Conservation (phyloP, 2,888 invertebrate species). For the Heliconius erato region DNA sequence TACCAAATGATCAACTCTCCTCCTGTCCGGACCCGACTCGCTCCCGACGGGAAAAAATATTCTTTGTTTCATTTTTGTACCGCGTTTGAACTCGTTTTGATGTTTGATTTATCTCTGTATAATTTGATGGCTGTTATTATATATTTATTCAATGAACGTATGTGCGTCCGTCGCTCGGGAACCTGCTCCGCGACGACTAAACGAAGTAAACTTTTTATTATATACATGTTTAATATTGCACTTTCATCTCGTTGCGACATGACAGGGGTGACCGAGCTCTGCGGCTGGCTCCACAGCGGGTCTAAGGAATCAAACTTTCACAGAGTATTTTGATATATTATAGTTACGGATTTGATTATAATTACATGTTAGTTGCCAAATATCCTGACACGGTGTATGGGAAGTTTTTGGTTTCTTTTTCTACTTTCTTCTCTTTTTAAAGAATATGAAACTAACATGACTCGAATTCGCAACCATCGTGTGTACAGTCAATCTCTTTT, state of each 20-base stretch:
- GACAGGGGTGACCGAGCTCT: not conserved
- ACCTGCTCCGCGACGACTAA: not conserved
- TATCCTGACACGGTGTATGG: too few relatives aligned
- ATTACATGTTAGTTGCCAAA: too few relatives aligned
- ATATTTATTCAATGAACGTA: slow-evolving; percentile 26
- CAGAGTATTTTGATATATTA: not conserved
- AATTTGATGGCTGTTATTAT: slow-evolving; percentile 21
- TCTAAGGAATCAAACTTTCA: not conserved
- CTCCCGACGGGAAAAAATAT: slow-evolving; percentile 36
- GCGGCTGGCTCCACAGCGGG: not conserved
- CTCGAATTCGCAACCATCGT: not conserved
- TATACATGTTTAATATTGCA: not conserved
- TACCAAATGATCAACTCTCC: slow-evolving; percentile 51
- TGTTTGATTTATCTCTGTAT: slow-evolving; percentile 29
- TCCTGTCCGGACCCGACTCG: slow-evolving; percentile 25
- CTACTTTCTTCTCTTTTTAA: not conserved
- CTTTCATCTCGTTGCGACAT: not conserved
- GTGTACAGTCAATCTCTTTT: not conserved
- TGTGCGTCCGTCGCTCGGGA: not conserved
- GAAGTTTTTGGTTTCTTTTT: not conserved
- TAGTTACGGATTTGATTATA: too few relatives aligned
- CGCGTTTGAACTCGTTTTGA: slow-evolving; percentile 26
- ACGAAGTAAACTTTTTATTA: slow-evolving; percentile 1
- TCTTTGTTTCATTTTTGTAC: slow-evolving; percentile 41
- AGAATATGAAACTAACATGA: not conserved